A percentile compares a stretch with the other conserved stretches of the same genome.
phyloP scores from a whole-genome alignment of 1,140 invertebrate genomes.

The Cryptotermes secundus region DNA sequence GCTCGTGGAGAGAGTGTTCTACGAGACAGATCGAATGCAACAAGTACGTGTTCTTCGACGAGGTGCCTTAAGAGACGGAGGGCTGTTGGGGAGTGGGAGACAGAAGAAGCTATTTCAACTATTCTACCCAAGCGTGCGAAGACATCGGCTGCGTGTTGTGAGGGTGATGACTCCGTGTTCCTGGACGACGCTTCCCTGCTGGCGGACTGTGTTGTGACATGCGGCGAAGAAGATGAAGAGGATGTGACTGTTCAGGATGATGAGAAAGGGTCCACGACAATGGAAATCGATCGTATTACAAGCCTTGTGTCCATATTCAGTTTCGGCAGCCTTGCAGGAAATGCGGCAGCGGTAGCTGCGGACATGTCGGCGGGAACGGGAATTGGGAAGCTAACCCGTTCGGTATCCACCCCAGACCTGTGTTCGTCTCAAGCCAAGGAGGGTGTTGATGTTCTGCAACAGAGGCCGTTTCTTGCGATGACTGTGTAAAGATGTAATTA shows the following conservation, averaged over 20 bases:
- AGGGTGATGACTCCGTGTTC: slow-evolving; percentile 46
- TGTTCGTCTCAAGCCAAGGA: slow-evolving; percentile 56
- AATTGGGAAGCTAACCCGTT: slow-evolving; percentile 47
- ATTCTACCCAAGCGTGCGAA: slow-evolving; percentile 52
- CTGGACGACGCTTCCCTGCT: slow-evolving; percentile 48
- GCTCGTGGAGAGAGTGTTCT: slow-evolving; percentile 41
- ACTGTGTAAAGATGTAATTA: slow-evolving; percentile 44
- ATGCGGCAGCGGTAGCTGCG: slow-evolving; percentile 31
- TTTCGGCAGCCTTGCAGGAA: slow-evolving; percentile 48
- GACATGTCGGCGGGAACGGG: slow-evolving; percentile 36
- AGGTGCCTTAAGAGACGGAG: slow-evolving; percentile 50
- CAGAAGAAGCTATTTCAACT: slow-evolving; percentile 53
- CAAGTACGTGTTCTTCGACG: slow-evolving; percentile 32
- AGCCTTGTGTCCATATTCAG: slow-evolving; percentile 58
- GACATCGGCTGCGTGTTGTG: background rate
- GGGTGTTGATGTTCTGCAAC: slow-evolving; percentile 46
- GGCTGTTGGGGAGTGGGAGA: slow-evolving; percentile 52
- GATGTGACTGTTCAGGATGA: slow-evolving; percentile 43
- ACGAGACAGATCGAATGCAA: slow-evolving; percentile 36
- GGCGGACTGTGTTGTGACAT: slow-evolving; percentile 41
- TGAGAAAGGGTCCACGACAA: slow-evolving; percentile 44
- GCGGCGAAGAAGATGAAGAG: slow-evolving; percentile 42
- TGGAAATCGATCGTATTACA: slow-evolving; percentile 58
- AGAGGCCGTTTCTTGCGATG: slow-evolving; percentile 54
- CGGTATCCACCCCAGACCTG: slow-evolving; percentile 53